phyloP scores from a whole-genome alignment of 2,888 invertebrate species.

The Pyrochroa serraticornis region DNA sequence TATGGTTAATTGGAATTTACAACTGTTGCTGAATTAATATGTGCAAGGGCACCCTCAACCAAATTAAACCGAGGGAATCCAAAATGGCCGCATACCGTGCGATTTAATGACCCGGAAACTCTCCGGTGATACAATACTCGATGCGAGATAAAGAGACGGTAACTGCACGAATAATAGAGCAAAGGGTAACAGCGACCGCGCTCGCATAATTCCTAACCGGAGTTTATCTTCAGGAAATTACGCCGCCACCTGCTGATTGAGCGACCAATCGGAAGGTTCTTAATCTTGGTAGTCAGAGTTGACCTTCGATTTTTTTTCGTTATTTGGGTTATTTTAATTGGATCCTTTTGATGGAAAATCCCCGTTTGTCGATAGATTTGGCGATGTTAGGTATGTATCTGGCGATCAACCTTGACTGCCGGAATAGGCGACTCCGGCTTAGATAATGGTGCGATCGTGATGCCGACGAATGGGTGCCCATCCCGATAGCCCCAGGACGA shows the following conservation, averaged over 20 bases:
- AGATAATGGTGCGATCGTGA: slow-evolving; percentile 40
- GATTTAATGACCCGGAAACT: slow-evolving; percentile 4
- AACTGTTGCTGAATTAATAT: slow-evolving; percentile 20
- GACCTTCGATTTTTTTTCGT: neutral
- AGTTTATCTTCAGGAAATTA: no score
- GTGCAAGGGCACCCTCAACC: slow-evolving; percentile 1
- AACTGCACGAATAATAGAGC: neutral
- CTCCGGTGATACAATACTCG: neutral
- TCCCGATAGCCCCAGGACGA: slow-evolving; percentile 35
- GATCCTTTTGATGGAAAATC: neutral
- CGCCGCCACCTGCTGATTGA: no score
- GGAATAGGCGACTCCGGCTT: slow-evolving; percentile 27
- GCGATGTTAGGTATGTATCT: slow-evolving; percentile 12
- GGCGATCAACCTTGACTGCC: slow-evolving; percentile 38
- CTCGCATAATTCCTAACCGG: no score
- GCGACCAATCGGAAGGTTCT: no score
- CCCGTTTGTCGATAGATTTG: no score
- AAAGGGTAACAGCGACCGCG: no score
- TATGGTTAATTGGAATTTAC: slow-evolving; percentile 37
- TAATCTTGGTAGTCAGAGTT: no score
- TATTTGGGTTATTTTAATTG: neutral
- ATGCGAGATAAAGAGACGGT: neutral
- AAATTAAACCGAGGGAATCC: neutral
- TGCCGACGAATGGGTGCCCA: slow-evolving; percentile 36
- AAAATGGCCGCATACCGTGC: neutral